phyloP scores from a whole-genome alignment of 2,888 invertebrate species.

The Dermolepida albohirtum region DNA sequence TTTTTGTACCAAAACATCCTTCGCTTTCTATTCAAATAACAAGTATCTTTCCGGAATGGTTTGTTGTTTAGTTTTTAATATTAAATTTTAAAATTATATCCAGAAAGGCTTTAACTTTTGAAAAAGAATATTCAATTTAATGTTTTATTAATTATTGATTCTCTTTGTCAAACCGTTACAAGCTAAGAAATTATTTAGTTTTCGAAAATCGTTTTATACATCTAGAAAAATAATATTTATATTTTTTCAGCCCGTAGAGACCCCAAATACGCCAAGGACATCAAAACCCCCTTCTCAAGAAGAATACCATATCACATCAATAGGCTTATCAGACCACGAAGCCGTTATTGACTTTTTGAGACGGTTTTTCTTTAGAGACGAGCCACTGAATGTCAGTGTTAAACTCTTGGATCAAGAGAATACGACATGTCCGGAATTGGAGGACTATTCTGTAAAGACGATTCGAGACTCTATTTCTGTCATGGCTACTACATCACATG shows the following conservation, averaged over 20 bases:
- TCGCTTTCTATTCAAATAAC: too few species aligned
- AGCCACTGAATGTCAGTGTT: slow-evolving; percentile 75
- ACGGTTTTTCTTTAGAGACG: slow-evolving; percentile 78
- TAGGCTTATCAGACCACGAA: slow-evolving; percentile 65
- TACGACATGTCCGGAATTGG: slow-evolving; percentile 73
- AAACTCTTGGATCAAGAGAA: slow-evolving; percentile 72
- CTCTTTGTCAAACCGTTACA: too few species aligned
- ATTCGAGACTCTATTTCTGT: slow-evolving; percentile 72
- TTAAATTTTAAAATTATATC: too few species aligned
- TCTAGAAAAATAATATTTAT: too few species aligned
- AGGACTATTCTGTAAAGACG: slow-evolving; percentile 71
- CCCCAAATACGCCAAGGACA: slow-evolving; percentile 58
- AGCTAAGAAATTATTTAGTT: too few species aligned
- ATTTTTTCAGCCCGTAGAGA: background rate
- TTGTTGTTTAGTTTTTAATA: too few species aligned
- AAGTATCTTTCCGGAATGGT: too few species aligned
- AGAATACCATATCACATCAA: slow-evolving; percentile 64
- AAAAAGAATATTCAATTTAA: too few species aligned
- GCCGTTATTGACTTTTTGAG: slow-evolving; percentile 68
- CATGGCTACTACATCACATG: slow-evolving; percentile 72
- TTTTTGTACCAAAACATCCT: too few species aligned
- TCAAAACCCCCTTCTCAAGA: slow-evolving; percentile 51
- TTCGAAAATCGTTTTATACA: too few species aligned
- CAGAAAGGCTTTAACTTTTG: too few species aligned
- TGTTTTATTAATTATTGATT: too few species aligned